phyloP scores from a whole-genome alignment of 2,797 vertebrate species.

The Gallinago stenura region DNA sequence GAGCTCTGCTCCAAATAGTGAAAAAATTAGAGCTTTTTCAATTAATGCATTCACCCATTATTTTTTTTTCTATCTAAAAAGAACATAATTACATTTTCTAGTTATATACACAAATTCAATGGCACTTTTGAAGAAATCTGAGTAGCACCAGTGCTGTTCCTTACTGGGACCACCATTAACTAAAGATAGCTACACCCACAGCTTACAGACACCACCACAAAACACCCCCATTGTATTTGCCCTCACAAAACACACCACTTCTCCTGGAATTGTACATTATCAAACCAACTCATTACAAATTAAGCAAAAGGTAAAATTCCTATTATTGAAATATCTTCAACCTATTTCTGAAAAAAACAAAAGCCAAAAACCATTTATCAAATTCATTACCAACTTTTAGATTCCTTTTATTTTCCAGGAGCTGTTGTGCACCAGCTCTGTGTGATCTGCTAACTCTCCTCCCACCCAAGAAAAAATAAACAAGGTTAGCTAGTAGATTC shows the following conservation, averaged over 20 bases:
- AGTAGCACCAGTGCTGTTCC: neutral
- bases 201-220: neutral
- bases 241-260: neutral
- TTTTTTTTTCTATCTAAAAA: neutral
- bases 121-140: neutral
- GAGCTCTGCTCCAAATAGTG: neutral
- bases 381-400: neutral
- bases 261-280: neutral
- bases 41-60: neutral
- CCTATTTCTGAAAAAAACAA: neutral
- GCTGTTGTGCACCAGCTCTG: neutral
- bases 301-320: neutral
- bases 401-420: neutral
- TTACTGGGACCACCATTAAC: neutral
- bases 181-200: neutral
- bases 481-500: neutral
- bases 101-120: neutral
- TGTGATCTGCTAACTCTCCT: neutral
- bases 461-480: neutral
- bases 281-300: neutral
- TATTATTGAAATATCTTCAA: neutral
- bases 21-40: neutral
- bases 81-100: neutral
- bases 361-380: neutral
- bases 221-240: neutral